Percentiles rank a stretch among this genome's conserved stretches.
phyloP scores from a whole-genome alignment of 1,140 invertebrate species.

The Tigriopus japonicus region DNA sequence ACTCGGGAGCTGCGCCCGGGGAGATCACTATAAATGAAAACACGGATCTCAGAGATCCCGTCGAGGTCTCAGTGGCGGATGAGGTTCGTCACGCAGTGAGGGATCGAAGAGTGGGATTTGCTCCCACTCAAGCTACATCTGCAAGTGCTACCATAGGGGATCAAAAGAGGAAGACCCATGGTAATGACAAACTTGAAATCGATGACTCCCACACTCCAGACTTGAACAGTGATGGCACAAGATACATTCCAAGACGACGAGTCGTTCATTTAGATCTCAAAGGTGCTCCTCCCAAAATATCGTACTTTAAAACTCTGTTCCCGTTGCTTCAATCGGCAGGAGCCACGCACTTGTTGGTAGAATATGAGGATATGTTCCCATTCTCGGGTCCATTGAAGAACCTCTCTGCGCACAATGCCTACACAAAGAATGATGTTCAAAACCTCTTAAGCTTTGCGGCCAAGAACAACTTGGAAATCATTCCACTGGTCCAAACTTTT shows the following conservation, averaged over 20 bases:
- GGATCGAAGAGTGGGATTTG: too few species aligned
- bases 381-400: slow-evolving; percentile 22
- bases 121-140: too few species aligned
- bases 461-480: slow-evolving; percentile 23
- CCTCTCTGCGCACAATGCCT: slow-evolving; percentile 20
- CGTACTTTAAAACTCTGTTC: slow-evolving; percentile 50
- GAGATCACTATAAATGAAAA: too few species aligned
- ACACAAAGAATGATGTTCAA: slow-evolving; percentile 24
- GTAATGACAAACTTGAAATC: too few species aligned
- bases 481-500: slow-evolving; percentile 23
- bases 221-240: background rate
- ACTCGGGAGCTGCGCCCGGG: too few species aligned
- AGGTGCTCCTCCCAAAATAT: slow-evolving; percentile 57
- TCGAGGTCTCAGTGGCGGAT: too few species aligned
- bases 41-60: too few species aligned
- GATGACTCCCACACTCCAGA: too few species aligned
- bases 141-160: too few species aligned
- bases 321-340: slow-evolving; percentile 47
- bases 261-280: slow-evolving; percentile 74
- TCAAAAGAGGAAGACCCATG: too few species aligned
- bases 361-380: slow-evolving; percentile 37
- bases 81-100: too few species aligned
- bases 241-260: slow-evolving; percentile 16
- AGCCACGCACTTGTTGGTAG: slow-evolving; percentile 32
- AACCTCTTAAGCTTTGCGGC: slow-evolving; percentile 23